phyloP scores from a whole-genome alignment of 1,140 invertebrate species.

The Stenopsyche tienmushanensis region DNA sequence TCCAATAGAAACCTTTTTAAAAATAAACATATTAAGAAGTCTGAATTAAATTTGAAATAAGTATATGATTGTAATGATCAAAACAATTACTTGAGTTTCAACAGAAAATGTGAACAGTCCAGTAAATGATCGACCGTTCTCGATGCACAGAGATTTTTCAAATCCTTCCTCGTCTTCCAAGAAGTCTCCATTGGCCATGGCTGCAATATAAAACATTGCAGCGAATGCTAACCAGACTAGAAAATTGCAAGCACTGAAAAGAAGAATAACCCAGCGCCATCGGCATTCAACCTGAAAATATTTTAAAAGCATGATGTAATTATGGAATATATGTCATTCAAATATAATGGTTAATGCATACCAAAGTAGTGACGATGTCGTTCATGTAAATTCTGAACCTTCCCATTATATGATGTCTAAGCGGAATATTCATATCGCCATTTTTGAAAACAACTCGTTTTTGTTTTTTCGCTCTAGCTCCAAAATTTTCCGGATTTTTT shows the following conservation, averaged over 20 bases:
- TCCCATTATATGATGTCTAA: conserved; percentile 43
- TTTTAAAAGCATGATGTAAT: neutral
- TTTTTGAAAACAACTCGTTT: conserved; percentile 36
- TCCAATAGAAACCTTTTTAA: conserved; percentile 60
- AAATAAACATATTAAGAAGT: too few species aligned
- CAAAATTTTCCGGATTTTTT: conserved; percentile 27
- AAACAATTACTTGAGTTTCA: conserved; percentile 52
- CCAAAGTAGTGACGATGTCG: conserved; percentile 57
- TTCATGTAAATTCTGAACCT: conserved; percentile 50
- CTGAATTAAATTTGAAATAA: too few species aligned
- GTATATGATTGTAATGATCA: too few species aligned
- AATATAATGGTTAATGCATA: too few species aligned
- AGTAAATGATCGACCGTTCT: conserved; percentile 47
- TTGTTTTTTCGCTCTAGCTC: conserved; percentile 19
- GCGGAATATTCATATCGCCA: conserved; percentile 33
- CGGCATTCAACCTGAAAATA: conserved; percentile 48
- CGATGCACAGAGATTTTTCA: conserved; percentile 45
- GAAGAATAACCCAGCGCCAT: conserved; percentile 54
- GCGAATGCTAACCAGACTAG: conserved; percentile 51
- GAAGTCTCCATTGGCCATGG: conserved; percentile 51
- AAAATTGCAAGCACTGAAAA: conserved; percentile 49
- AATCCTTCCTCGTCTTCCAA: conserved; percentile 44
- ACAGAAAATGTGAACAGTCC: conserved; percentile 57
- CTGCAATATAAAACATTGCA: conserved; percentile 49
- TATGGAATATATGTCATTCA: too few species aligned